Base-by-base conservation (phyloP, 2,888 invertebrate genomes). In the Yponomeuta evonymella region DNA sequence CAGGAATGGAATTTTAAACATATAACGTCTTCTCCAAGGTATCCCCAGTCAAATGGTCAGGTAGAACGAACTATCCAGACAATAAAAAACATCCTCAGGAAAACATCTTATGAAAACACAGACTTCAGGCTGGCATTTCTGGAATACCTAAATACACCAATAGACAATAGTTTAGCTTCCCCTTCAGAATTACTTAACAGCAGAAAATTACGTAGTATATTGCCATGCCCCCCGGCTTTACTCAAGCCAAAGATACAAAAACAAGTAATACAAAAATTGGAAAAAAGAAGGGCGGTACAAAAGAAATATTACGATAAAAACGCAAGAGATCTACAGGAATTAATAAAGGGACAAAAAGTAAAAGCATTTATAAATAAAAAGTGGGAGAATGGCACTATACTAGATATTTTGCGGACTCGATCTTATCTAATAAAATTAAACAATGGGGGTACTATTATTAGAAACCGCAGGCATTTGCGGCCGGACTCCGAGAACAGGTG, bases 111-210 rank as follows among this genome's bases (percentile, higher is more conserved):
- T 30, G 51, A 51, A 36, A 15, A 43, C 12, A 43, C 58, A 0
- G 72, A 72, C 43, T 72, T 72, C 58, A 65, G 71, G 6, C 62
- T 70, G 30, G 72, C 72, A 10, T 11, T 73, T 2, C 36, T 73
- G 6, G 71, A 73, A 71, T 71, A 71, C 64, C 64, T 67, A 65
- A 73, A 71, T n/a, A 73, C 70, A 5, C 71, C 71, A 6, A 43
- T 72, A 23, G 69, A 63, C 29, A 70, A 64, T 58, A 48, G 33
- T 1, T 48, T 72, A 36, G 71, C 71, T 29, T 72, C 72, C 36
- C 70, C 69, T 12, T 48, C 70, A n/a, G 70, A 72, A 65, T 30
- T 72, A 10, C 36, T 71, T 11, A 69, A 71, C 51, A 71, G 65
- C 48, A 66, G 71, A 30, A 71, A 72, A 48, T 65, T 71, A 48